Conservation (phyloP, 2,113 vertebrate genomes). For the Dissostichus mawsoni region DNA sequence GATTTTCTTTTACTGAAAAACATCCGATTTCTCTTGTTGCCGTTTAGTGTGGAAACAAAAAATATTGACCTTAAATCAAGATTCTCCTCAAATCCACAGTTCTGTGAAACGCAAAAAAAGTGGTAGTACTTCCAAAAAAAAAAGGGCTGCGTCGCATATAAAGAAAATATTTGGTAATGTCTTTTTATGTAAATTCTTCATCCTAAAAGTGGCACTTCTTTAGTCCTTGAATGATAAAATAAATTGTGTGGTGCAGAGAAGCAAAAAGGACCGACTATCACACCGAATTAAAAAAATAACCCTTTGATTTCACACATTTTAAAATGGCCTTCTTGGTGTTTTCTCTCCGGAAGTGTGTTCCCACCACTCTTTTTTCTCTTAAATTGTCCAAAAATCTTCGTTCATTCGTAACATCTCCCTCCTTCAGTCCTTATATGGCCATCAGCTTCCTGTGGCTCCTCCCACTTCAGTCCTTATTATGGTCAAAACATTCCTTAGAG, state of each 20-base stretch:
- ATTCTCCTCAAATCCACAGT: constrained; percentile 17
- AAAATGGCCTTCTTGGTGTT: background rate
- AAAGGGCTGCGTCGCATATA: constrained; percentile 21
- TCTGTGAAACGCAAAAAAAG: background rate
- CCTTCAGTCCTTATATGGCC: constrained; percentile 32
- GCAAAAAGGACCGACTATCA: constrained; percentile 18
- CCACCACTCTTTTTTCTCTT: constrained; percentile 15
- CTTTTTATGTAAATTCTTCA: constrained; percentile 24
- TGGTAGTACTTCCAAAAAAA: constrained; percentile 20
- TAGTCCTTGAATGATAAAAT: constrained; percentile 4
- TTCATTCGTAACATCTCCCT: constrained; percentile 1
- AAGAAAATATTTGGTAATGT: constrained; percentile 23
- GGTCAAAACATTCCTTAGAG: constrained; percentile 46
- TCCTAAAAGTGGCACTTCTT: constrained; percentile 7
- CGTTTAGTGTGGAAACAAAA: background rate
- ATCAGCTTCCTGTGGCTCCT: constrained; percentile 36
- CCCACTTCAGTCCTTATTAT: constrained; percentile 32
- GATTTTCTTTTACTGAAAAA: background rate
- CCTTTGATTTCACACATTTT: constrained; percentile 38
- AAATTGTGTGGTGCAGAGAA: constrained; percentile 11
- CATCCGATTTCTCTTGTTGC: background rate
- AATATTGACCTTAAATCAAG: constrained; percentile 40
- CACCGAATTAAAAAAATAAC: constrained; percentile 48
- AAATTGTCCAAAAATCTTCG: constrained; percentile 18
- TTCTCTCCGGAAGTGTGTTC: constrained; percentile 17